These are phyloP conservation scores for Microcebus lehilahytsara DNA, from an alignment of 2,113 vertebrate genomes.

Conservation along the genomic window DNA sequence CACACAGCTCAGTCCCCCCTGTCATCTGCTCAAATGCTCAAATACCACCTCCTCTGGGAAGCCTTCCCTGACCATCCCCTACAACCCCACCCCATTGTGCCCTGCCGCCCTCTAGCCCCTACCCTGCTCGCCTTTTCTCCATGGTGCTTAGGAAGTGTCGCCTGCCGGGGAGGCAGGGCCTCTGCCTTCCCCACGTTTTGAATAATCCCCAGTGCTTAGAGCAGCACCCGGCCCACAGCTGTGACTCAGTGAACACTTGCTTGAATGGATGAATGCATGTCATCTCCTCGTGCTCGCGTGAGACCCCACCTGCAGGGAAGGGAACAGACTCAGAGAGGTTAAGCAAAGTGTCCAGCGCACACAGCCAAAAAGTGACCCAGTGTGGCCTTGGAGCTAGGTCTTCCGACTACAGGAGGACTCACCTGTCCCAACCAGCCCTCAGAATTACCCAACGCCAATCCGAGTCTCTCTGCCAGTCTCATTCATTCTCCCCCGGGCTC, in stretches of 20 bases:
- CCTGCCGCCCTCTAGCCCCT: not conserved
- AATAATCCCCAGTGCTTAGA: not conserved
- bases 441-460: no score
- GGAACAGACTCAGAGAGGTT: not conserved
- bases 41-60: not conserved
- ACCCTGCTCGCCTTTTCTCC: not conserved
- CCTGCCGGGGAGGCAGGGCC: not conserved
- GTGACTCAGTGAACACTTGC: not conserved
- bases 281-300: not conserved
- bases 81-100: not conserved
- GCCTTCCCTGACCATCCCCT: not conserved
- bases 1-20: not conserved
- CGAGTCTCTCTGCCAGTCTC: no score
- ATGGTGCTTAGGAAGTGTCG: not conserved
- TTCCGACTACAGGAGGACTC: not conserved
- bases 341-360: not conserved
- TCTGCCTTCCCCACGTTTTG: not conserved
- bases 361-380: not conserved
- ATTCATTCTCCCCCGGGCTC: not conserved
- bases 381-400: no score
- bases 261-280: not conserved
- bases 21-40: not conserved
- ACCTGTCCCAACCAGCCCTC: not conserved
- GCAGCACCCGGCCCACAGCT: accelerated
- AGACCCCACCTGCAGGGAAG: not conserved